Base-by-base conservation (phyloP, 2,888 invertebrate species). In the Scaptomyza polygonia region DNA sequence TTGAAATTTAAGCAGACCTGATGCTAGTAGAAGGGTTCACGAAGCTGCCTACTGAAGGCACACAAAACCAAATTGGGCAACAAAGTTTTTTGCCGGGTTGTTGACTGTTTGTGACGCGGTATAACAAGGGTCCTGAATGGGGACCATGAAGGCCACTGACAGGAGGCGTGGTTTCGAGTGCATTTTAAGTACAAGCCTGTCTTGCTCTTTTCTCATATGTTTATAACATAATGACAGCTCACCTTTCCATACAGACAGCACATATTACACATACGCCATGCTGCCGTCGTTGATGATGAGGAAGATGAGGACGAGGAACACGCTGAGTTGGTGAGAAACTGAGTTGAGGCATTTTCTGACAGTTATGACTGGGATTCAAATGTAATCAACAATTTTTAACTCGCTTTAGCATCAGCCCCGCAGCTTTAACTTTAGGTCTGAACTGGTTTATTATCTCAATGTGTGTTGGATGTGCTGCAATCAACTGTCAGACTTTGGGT, bases 281-380 rank as follows among this genome's bases (percentile, higher is more conserved):
- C 64, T 48, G 65, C 55, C 73, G 57, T 47, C 65, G 47, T 55
- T 63, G 54, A 14, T 42, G 51, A 7, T 36, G 51, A 62, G 48
- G 52, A 47, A 27, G 6, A 1, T 0, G 25, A 25, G 7, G 11
- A 11, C 11, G 54, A 39, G 39, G 8, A 14, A 14, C 36, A 39
- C 16, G 2, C 27, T 11, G 16, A 9, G 8, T 34, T 40, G 36
- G 27, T 54, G 59, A 27, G 25, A 45, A 52, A 45, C 70, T 48
- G 64, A 56, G 66, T 42, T 58, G 65, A 68, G 62, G 44, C 64
- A 79, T 73, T 78, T 72, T 77, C 70, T 86, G 83, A 86, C 83
- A 86, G 69, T 86, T 78, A 86, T 84, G 87, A 84, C 85, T 81
- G 76, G 71, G 87, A 81, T 84, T 86, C 85, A 84, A 86, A 86